Evolutionary conservation across 2,888 invertebrate genomes (phyloP).

Genomic region (Adelphocoris suturalis): DNA sequence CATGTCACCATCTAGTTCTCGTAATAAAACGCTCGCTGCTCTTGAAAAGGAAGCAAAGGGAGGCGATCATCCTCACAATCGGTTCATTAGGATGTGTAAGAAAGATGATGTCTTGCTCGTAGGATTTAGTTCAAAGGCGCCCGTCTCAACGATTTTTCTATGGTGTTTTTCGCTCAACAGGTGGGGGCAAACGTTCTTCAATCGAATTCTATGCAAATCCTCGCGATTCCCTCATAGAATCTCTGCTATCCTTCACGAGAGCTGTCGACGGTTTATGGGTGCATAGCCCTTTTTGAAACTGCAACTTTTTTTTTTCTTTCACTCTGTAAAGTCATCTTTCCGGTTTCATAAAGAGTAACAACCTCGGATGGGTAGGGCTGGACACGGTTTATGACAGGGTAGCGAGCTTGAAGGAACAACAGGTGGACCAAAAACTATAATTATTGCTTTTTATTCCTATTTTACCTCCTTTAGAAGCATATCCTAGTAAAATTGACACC

Average conservation of each 20-base stretch:
- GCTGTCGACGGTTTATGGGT: not conserved
- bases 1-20: slow-evolving; percentile 56
- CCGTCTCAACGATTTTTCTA: not conserved
- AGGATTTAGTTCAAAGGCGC: slow-evolving; percentile 34
- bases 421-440: too few relatives aligned
- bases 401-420: too few relatives aligned
- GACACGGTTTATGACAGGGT: not conserved
- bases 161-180: not conserved
- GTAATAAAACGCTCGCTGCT: slow-evolving; percentile 33
- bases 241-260: not conserved
- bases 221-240: not conserved
- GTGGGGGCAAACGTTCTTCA: not conserved
- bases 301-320: not conserved
- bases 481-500: too few relatives aligned
- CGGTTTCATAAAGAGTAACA: not conserved
- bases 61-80: slow-evolving; percentile 33
- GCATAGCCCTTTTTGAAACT: slow-evolving; percentile 17
- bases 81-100: slow-evolving; percentile 48
- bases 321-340: not conserved
- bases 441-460: too few relatives aligned
- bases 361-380: not conserved
- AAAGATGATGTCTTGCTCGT: not conserved
- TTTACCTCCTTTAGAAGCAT: too few relatives aligned
- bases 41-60: slow-evolving; percentile 12
- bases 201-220: slow-evolving; percentile 9